These are phyloP conservation scores for Diabrotica undecimpunctata DNA, from an alignment of 1,140 invertebrate genomes.

Conservation along the genomic window DNA sequence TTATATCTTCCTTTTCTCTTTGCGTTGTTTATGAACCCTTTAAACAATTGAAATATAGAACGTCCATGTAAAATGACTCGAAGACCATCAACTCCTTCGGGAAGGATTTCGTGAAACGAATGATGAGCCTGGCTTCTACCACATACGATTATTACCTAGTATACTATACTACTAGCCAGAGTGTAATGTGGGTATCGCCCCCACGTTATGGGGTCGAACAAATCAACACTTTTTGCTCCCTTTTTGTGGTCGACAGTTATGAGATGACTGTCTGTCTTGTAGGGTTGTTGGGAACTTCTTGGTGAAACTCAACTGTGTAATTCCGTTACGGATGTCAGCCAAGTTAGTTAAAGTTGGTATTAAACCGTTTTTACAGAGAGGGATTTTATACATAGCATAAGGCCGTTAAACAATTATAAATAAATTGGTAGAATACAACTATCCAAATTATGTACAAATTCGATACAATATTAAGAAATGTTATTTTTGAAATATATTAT, in stretches of 20 bases:
- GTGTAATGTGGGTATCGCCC: background rate
- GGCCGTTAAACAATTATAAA: too few relatives aligned
- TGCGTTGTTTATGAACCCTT: background rate
- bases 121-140: background rate
- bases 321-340: too few relatives aligned
- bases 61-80: background rate
- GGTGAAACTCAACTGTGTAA: too few relatives aligned
- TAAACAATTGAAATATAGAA: background rate
- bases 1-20: background rate
- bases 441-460: too few relatives aligned
- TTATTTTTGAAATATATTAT: too few relatives aligned
- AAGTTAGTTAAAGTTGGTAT: too few relatives aligned
- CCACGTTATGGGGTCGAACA: slow-evolving; percentile 1
- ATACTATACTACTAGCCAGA: background rate
- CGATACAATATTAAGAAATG: too few relatives aligned
- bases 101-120: background rate
- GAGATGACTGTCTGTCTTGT: background rate
- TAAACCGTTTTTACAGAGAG: too few relatives aligned
- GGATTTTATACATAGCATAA: too few relatives aligned
- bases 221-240: slow-evolving; percentile 2
- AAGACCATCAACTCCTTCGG: background rate
- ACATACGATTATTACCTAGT: background rate
- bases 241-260: background rate
- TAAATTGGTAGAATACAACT: too few relatives aligned
- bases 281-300: too few relatives aligned